Evolutionary conservation across 2,888 invertebrate genomes (phyloP), one percentile per base, ranked within the genome.

Genomic region (Drosophila merina): DNA sequence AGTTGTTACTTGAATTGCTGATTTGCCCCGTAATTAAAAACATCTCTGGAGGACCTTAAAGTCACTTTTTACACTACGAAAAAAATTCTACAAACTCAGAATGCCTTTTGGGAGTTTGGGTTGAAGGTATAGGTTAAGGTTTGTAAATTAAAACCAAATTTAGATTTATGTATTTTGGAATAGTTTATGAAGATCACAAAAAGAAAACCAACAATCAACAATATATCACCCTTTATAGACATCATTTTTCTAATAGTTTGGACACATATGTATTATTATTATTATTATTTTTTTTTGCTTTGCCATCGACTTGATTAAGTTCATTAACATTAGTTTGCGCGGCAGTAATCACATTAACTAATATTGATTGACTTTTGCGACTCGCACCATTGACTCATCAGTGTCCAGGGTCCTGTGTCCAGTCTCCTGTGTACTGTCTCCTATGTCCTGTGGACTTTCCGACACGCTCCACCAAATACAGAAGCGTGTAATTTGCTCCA

Each of bases 311-410:
- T 70, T 62, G 50, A 60, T 74, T 75, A 71, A 76, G 70, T 77
- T 73, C 75, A 84, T 81, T 79, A 79, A 67, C 79, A 71, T 72
- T 80, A 80, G 75, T 51, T 44, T 14, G 42, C 30, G 4, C 36
- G 51, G 67, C 58, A 51, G 75, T 81, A 82, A 81, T 71, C 71
- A 79, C 73, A 75, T 73, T 79, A 84, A 81, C 79, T 77, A 75
- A 71, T 75, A 80, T 79, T 81, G 85, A 81, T 81, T 85, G 79
- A 81, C 79, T 79, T 45, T 48, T 26, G 45, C 57, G 58, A 52
- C 57, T 47, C 30, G 55, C 48, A 66, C 68, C 64, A 69, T 69
- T 60, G 49, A 40, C 40, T 31, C 63, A 47, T 63, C 52, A 45
- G 44, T 42, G 45, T 25, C 45, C 45, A 45, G 25, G 1, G 48